Base-by-base conservation (phyloP, 2,113 vertebrate species). In the Ahaetulla prasina region DNA sequence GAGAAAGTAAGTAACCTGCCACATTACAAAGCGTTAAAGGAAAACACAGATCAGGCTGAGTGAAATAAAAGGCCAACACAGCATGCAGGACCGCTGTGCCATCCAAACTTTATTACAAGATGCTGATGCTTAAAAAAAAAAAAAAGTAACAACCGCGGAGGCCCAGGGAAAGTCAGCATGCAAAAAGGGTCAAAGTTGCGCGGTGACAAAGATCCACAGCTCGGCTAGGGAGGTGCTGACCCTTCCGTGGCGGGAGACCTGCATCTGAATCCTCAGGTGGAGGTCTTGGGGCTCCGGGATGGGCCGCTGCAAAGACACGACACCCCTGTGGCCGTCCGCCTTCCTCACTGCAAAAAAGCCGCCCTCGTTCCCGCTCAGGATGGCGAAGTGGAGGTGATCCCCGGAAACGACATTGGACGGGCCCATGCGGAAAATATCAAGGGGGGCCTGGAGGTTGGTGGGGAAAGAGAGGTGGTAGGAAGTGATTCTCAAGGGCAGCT, bases 381-480 rank as follows among this genome's bases (percentile, higher is more conserved):
- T 99, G 97, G 98, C 97, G 95, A 99, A 97, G 97, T 98, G 97
- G 97, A 99, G 97, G 97, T 98, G 98, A 96, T 99, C 99, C 94
- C 98, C 98, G 3, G 97, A 96, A 96, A 98, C 96, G 47, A 96
- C 96, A 96, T 95, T 98, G 97, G 98, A 98, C 92, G 99, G 99
- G 95, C 99, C 98, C 98, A 99, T 99, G 97, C 98, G 99, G 98
- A 99, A 99, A 97, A 99, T 98, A 97, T 98, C 98, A 96, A 98
- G 98, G 96, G 98, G 98, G 95, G 98, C 98, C 94, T 98, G 99
- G 94, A 99, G 98, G 98, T 99, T 99, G 99, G 98, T 98, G 93
- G 99, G 99, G 97, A 99, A 99, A 97, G 98, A 99, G 98, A 99
- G 98, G 97, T 99, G 97, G 98, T 99, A 99, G 98, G 98, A 98